A percentile compares a stretch with the other conserved stretches of the same genome.
phyloP scores from a whole-genome alignment of 2,797 vertebrate genomes.

The Lagorchestes hirsutus region DNA sequence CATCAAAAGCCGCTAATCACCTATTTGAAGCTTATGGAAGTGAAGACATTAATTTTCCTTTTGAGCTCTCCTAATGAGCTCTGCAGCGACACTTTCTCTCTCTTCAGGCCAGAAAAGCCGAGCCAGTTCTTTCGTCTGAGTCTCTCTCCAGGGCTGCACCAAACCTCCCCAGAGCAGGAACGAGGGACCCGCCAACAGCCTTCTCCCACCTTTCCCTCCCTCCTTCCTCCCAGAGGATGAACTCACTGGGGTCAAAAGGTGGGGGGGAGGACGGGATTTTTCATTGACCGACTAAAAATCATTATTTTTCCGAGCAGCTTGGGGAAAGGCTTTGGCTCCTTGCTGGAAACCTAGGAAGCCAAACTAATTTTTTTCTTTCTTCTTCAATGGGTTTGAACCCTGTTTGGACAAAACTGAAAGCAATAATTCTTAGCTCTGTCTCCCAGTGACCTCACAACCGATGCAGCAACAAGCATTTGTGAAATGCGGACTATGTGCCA shows the following conservation, averaged over 20 bases:
- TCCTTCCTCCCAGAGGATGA: neutral
- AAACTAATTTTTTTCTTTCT: neutral
- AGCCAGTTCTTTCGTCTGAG: neutral
- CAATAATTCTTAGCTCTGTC: neutral
- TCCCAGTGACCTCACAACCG: neutral
- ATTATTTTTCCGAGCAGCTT: neutral
- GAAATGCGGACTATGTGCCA: neutral
- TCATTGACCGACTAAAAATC: neutral
- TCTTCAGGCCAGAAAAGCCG: neutral
- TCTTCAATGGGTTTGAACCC: neutral
- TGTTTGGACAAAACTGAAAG: neutral
- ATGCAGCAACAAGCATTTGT: neutral
- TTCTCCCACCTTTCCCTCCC: neutral
- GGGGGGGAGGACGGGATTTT: neutral
- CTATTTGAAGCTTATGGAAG: neutral
- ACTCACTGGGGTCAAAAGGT: neutral
- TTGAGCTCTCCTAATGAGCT: neutral
- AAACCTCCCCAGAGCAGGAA: neutral
- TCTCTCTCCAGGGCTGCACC: neutral
- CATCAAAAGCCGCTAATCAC: neutral
- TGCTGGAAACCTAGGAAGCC: neutral
- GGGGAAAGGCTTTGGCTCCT: neutral
- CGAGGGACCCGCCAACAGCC: neutral
- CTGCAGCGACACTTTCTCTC: neutral
- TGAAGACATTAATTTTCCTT: neutral